Base-by-base conservation (phyloP, 2,888 invertebrate genomes). In the Uropetala carovei region DNA sequence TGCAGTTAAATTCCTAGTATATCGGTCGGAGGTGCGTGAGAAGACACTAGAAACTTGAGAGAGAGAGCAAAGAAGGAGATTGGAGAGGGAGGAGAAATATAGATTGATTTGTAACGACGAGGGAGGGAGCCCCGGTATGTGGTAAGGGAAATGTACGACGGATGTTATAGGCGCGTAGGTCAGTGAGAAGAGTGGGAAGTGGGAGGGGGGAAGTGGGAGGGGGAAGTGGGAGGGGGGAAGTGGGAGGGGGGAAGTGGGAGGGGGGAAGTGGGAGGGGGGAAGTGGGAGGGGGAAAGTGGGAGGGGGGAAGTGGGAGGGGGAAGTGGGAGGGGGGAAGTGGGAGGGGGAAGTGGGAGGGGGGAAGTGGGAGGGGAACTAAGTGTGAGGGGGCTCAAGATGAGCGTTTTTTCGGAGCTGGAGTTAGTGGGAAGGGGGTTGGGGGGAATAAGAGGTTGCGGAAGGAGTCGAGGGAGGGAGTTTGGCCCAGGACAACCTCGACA, bases 401-500 rank as follows among this genome's bases (percentile, higher is more conserved):
- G 14, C 75, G 16, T 14, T n/a, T 7, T 16, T 30, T 5, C 75
- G 18, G 75, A 18, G 18, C 18, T 18, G 0, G 13, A 75, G 22
- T 18, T 8, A 16, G 75, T 8, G 81, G 81, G 81, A 27, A 5
- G 81, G 27, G 13, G 9, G 81, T 27, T 30, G 8, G 22, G 27
- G 22, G 0, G 27, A 11, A 43, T 43, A 5, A 43, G 43, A 43
- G 43, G 43, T 43, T 43, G 5, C 43, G 81, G 27, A 18, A 16
- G 14, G 83, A n/a, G 18, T 18, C 14, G 43, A 14, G 82, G 83
- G 83, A 83, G 18, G n/a, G 43, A 16, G 83, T 27, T 30, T 14
- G 16, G 16, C 83, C 83, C 83, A 83, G 83, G 83, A 83, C 18
- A 43, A 30, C 56, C 83, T 83, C 83, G 56, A 16, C 83, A 82